A percentile compares a stretch with the other conserved stretches of the same genome.
Evolutionary conservation across 2,113 vertebrate species (phyloP).

Genomic region (Hyla sarda): DNA sequence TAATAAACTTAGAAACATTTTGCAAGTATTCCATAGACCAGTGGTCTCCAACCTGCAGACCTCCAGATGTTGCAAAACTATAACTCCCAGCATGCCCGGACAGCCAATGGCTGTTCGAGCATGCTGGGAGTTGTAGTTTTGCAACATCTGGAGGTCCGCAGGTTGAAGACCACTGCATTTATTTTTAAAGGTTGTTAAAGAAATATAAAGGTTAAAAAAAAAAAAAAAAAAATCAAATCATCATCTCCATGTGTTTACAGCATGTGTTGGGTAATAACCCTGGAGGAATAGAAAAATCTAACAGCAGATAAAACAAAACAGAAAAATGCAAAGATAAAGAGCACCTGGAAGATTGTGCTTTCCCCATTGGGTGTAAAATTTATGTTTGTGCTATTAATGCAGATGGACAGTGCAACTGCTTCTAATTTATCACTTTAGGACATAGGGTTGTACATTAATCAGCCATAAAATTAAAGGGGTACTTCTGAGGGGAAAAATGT

Average conservation of each 20-base stretch:
- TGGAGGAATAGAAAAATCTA: conserved; percentile 36
- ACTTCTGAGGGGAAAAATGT: no score
- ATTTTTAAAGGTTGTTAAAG: background rate
- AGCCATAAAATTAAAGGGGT: no score
- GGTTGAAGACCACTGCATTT: no score
- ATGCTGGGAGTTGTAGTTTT: no score
- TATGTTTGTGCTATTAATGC: conserved; percentile 38
- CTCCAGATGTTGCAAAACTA: no score
- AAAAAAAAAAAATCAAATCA: background rate
- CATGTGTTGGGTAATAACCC: conserved; percentile 43
- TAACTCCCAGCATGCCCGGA: no score
- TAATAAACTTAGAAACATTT: background rate
- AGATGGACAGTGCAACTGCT: conserved; percentile 18
- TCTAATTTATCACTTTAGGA: conserved; percentile 36
- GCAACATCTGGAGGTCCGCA: no score
- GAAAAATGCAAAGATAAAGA: conserved; percentile 42
- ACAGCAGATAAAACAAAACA: conserved; percentile 47
- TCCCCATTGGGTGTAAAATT: conserved; percentile 1
- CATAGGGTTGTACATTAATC: background rate
- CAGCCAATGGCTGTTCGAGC: no score
- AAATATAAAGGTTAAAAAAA: no score
- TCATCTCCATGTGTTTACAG: conserved; percentile 22
- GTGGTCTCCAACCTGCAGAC: no score
- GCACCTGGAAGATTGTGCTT: conserved; percentile 30
- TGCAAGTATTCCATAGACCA: background rate